Evolutionary conservation across 2,797 vertebrate genomes (phyloP).

Genomic region (Tapirus indicus): DNA sequence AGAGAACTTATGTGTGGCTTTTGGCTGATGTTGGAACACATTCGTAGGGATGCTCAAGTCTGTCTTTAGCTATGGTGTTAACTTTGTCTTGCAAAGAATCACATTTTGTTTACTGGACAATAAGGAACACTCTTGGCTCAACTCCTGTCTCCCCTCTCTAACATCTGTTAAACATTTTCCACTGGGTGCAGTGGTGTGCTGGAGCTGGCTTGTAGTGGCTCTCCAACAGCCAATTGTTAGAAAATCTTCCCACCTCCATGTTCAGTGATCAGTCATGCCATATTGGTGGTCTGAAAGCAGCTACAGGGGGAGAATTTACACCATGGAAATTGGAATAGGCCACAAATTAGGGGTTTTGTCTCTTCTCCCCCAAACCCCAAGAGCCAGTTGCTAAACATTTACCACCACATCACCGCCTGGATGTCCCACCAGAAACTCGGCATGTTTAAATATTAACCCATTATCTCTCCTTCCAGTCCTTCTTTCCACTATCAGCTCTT

Average conservation of each 20-base stretch:
- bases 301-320: not conserved
- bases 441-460: not conserved
- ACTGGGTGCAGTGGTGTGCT: not conserved
- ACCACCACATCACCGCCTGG: not conserved
- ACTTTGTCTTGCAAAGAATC: slow-evolving; percentile 16
- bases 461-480: not conserved
- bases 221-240: not conserved
- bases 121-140: not conserved
- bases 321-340: not conserved
- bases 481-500: not conserved
- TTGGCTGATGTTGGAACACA: not conserved
- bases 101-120: not conserved
- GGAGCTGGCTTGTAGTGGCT: not conserved
- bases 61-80: not conserved
- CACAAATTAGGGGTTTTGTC: not conserved
- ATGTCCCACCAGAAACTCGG: not conserved
- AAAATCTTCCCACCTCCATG: not conserved
- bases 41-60: not conserved
- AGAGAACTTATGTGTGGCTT: slow-evolving; percentile 37
- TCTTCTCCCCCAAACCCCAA: not conserved
- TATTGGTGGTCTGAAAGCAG: not conserved
- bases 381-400: not conserved
- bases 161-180: not conserved
- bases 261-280: not conserved
- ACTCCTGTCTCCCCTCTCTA: not conserved